Percentiles rank a stretch among this genome's conserved stretches.
These are phyloP conservation scores for Heterodera carotae DNA, from an alignment of 1,140 invertebrate species.

Conservation along the genomic window DNA sequence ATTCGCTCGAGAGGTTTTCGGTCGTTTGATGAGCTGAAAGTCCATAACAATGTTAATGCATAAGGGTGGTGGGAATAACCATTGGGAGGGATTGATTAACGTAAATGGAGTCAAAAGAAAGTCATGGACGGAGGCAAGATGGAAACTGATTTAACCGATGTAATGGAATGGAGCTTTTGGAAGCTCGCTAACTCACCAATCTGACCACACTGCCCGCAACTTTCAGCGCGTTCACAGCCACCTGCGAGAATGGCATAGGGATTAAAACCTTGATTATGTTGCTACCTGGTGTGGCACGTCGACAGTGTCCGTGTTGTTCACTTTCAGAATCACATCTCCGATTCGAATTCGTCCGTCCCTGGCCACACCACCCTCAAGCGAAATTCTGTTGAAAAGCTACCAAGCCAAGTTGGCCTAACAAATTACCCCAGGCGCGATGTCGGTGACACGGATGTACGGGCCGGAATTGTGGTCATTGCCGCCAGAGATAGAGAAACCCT, in stretches of 20 bases:
- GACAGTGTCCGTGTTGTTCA: slow-evolving; percentile 86
- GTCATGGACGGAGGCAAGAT: too few relatives aligned
- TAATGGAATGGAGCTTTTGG: too few relatives aligned
- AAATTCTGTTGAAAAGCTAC: too few relatives aligned
- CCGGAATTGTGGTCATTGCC: slow-evolving; percentile 43
- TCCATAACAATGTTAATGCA: not conserved
- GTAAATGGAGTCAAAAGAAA: too few relatives aligned
- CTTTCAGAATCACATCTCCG: slow-evolving; percentile 87
- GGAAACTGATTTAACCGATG: too few relatives aligned
- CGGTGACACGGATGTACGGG: slow-evolving; percentile 91
- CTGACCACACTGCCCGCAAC: slow-evolving; percentile 75
- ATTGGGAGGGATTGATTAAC: too few relatives aligned
- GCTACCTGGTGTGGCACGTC: slow-evolving; percentile 81
- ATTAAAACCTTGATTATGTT: not conserved
- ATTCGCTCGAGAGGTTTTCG: slow-evolving; percentile 31
- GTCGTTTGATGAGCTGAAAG: slow-evolving; percentile 52
- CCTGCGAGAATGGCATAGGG: not conserved
- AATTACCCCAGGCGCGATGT: slow-evolving; percentile 89
- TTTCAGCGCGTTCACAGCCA: slow-evolving; percentile 94
- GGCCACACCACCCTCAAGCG: slow-evolving; percentile 74
- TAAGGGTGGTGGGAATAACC: not conserved
- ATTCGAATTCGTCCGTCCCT: slow-evolving; percentile 81
- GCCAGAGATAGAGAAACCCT: slow-evolving; percentile 77
- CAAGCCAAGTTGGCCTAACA: not conserved
- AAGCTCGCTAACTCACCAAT: slow-evolving; percentile 43